Percentiles rank a stretch among this genome's conserved stretches.
Evolutionary conservation across 2,113 vertebrate genomes (phyloP).

Genomic region (Perca fluviatilis): DNA sequence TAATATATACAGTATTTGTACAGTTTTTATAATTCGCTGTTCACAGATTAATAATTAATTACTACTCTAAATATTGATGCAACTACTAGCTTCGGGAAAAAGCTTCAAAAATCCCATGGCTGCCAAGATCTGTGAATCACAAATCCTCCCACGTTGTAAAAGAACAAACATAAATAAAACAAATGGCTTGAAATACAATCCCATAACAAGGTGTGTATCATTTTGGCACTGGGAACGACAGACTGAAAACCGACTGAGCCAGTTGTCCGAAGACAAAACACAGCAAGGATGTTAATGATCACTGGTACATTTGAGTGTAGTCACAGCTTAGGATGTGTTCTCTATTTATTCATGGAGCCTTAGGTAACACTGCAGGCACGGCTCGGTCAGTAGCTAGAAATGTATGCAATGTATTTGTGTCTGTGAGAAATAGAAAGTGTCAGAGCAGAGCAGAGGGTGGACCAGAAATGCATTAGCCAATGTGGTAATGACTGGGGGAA

Average conservation of each 20-base stretch:
- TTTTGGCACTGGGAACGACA: not conserved
- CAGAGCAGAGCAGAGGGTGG: not conserved
- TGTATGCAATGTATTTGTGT: not conserved
- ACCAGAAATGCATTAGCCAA: conserved; percentile 51
- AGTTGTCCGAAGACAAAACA: not conserved
- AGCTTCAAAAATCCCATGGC: not conserved
- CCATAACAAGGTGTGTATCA: not conserved
- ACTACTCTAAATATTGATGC: not conserved
- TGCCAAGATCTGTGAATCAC: not conserved
- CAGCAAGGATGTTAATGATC: not conserved
- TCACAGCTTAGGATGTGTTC: not conserved
- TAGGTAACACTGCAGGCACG: not conserved
- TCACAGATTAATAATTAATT: conserved; percentile 9
- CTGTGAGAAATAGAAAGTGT: conserved; percentile 1
- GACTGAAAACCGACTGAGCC: not conserved
- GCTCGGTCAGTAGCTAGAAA: conserved; percentile 2
- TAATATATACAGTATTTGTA: not conserved
- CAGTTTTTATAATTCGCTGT: not conserved
- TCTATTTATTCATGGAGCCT: conserved; percentile 10
- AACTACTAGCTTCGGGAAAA: not conserved
- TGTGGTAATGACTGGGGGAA: conserved; percentile 53
- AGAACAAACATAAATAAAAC: not conserved
- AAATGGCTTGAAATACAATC: not conserved
- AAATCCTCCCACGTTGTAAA: conserved; percentile 22
- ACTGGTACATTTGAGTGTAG: not conserved